Evolutionary conservation across 92 coral and sea anemone genomes (phyloP), one percentile per base, ranked within the genome.

Genomic region (Galaxea fascicularis): DNA sequence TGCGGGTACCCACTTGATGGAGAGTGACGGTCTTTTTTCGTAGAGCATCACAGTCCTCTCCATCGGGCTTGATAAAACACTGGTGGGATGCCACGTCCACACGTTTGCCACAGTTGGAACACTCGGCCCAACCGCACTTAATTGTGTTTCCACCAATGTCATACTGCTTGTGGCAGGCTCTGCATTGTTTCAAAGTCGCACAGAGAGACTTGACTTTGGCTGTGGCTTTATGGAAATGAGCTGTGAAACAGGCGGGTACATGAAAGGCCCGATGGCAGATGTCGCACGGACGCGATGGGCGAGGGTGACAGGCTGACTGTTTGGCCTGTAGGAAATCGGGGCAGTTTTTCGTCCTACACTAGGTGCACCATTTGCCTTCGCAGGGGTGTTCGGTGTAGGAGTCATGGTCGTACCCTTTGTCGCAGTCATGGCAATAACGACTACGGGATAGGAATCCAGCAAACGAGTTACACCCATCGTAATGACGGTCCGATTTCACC

Each of bases 371-470:
- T 4, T n/a, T 8, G 31, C 71, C 71, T 25, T 65, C 39, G 20
- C 28, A 65, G 7, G 71, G 30, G 20, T 65, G 71, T 10, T 27
- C 4, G 11, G 5, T 12, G 39, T 22, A 30, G 7, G 28, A 21
- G 1, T 30, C 52, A 49, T 27, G 12, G 8, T 68, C n/a, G 49
- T 27, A 41, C 49, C 74, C 74, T 11, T 20, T 66, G 26, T 68
- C 22, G 74, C 74, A 68, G 21, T 68, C 74, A 49, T 68, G 49
- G 16, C 74, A 68, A 27, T 30, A 68, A 20, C 30, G 30, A 4
- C 49, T 28, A 8, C 8, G 4, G 47, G 6, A 13, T 8, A 68
- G 47, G 18, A 68, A 68, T 7, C 74, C 74, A 9, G 22, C 24
- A 11, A 28, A 30, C 24, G 74, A 68, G 47, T 41, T 68, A 13